Evolutionary conservation across 37 sponge, comb jelly and placozoan species (phyloP).

Genomic region (Hormiphora californensis): DNA sequence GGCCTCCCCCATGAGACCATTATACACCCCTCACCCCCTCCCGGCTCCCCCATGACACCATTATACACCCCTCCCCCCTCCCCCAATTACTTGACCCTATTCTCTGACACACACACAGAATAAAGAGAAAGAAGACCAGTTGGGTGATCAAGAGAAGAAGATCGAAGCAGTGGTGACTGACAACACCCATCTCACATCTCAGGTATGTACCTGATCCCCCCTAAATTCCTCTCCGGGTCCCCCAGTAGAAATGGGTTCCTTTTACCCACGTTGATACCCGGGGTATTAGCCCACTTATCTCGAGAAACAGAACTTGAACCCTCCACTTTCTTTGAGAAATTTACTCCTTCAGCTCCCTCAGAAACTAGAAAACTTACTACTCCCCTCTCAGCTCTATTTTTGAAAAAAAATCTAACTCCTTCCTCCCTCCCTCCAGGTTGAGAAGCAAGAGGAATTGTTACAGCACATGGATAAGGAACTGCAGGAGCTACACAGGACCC

Average conservation of each 20-base stretch:
- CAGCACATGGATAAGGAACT: constrained; percentile 39
- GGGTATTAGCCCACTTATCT: too few relatives aligned
- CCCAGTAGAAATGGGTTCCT: too few relatives aligned
- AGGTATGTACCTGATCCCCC: not conserved
- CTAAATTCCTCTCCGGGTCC: not conserved
- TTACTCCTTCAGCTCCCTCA: not conserved
- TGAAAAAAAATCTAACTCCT: not conserved
- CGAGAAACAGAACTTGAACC: too few relatives aligned
- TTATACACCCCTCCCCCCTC: too few relatives aligned
- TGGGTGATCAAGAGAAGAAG: not conserved
- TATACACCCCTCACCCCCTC: too few relatives aligned
- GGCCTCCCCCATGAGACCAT: too few relatives aligned
- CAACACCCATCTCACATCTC: constrained; percentile 1
- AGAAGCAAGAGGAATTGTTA: constrained; percentile 20
- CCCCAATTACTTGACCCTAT: too few relatives aligned
- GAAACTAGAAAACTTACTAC: too few relatives aligned
- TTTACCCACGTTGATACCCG: too few relatives aligned
- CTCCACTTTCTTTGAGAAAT: too few relatives aligned
- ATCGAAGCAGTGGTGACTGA: not conserved
- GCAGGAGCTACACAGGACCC: constrained; percentile 33
- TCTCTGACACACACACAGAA: constrained; percentile 21
- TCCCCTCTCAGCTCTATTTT: not conserved
- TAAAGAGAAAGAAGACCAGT: not conserved
- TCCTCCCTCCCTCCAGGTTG: not conserved
- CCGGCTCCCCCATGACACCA: too few relatives aligned